Base-by-base conservation (phyloP, 2,888 invertebrate species). In the Tipula unca region DNA sequence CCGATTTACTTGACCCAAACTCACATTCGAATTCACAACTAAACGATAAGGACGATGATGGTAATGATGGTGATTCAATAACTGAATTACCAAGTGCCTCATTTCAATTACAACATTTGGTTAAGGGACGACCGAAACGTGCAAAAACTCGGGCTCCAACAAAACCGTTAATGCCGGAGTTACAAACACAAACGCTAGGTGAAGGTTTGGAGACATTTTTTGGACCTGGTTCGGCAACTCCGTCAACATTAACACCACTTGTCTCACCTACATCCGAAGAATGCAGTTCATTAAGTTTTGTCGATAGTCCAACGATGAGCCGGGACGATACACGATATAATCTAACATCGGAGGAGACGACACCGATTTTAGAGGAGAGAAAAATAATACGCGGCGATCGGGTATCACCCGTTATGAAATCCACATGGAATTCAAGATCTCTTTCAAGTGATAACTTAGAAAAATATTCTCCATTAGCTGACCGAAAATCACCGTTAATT, bases 91-190 rank as follows among this genome's bases (percentile, higher is more conserved):
- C 97, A 36, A 95, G 95, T 88, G 92, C 94, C n/a, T 93, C 93
- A 10, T 93, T 94, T 88, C 96, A 95, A 88, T 92, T 98, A 86
- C 94, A 96, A 87, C 98, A 98, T 91, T 93, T 98, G 87, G 97
- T 97, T 86, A 98, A 98, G 92, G 94, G 95, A 85, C 92, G 95
- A 82, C 96, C 96, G 0, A 93, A 95, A 87, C 93, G 97, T 87
- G 94, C 95, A 29, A 98, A 98, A 92, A 98, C 97, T 86, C 93
- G 97, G 88, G 97, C 97, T 0, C 97, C 97, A 0, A 95, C 96
- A 0, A 92, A 97, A 86, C 96, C 97, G 2, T 86, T 91, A 85
- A 89, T 91, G 5, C 89, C 88, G 20, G 92, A 91, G 86, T 89
- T 90, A 32, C 89, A 88, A 86, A 90, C 91, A 20, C 91, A 91